Evolutionary conservation across 2,113 vertebrate species (phyloP).

Genomic region (Tor tambroides): DNA sequence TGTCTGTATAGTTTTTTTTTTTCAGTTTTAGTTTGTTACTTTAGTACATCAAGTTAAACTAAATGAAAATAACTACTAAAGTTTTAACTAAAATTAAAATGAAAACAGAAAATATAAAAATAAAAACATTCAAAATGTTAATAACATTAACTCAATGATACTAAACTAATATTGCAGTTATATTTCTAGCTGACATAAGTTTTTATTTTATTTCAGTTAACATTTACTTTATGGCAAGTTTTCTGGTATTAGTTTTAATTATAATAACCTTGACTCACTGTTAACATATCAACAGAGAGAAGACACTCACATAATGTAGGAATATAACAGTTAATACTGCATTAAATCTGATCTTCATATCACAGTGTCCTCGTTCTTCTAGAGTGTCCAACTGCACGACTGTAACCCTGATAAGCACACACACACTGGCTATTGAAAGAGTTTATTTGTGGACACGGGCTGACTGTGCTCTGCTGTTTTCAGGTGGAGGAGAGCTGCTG

Average conservation of each 20-base stretch:
- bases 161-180: not conserved
- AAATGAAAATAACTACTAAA: no score
- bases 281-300: not conserved
- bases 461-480: constrained; percentile 7
- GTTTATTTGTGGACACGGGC: constrained; percentile 16
- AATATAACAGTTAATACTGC: constrained; percentile 22
- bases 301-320: constrained; percentile 32
- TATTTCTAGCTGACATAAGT: not conserved
- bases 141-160: not conserved
- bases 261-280: not conserved
- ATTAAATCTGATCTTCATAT: constrained; percentile 55
- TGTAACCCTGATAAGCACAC: not conserved
- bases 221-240: not conserved
- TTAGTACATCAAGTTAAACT: no score
- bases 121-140: not conserved
- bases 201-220: not conserved
- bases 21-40: no score
- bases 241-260: not conserved
- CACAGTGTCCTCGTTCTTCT: constrained; percentile 37
- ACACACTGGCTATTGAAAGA: constrained; percentile 17
- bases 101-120: not conserved
- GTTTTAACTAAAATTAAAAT: no score
- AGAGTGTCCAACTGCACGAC: not conserved
- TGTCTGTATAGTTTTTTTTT: no score
- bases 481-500: not conserved